Evolutionary conservation across 2,797 vertebrate genomes (phyloP).

Genomic region (Aulostomus chinensis): DNA sequence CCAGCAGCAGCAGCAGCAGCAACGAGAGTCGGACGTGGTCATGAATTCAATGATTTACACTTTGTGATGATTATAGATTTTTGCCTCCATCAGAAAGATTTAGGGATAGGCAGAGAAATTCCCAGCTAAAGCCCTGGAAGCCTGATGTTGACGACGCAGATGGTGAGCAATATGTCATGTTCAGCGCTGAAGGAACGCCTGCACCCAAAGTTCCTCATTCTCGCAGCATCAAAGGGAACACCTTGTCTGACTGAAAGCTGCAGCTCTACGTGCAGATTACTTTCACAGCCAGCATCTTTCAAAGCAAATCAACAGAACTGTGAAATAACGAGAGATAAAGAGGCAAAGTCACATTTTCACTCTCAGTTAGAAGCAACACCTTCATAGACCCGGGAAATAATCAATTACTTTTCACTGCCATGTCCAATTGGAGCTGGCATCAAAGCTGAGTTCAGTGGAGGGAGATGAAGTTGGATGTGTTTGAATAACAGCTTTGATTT

Average conservation of each 20-base stretch:
- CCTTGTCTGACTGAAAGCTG: slow-evolving; percentile 51
- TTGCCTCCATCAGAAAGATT: not conserved
- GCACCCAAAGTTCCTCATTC: slow-evolving; percentile 41
- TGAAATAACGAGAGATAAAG: slow-evolving; percentile 41
- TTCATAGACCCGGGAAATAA: slow-evolving; percentile 39
- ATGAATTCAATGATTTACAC: slow-evolving; percentile 2
- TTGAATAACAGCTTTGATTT: slow-evolving; percentile 43
- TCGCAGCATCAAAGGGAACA: slow-evolving; percentile 49
- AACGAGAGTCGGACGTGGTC: too few species aligned
- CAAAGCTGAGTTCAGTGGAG: slow-evolving; percentile 34
- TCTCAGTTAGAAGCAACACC: slow-evolving; percentile 10
- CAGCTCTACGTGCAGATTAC: slow-evolving; percentile 28
- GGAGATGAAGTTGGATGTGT: slow-evolving; percentile 17
- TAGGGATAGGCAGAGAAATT: not conserved
- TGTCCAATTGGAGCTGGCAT: slow-evolving; percentile 35
- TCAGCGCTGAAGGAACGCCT: slow-evolving; percentile 31
- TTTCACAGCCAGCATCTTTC: slow-evolving; percentile 36
- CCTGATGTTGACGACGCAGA: not conserved
- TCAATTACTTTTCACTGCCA: slow-evolving; percentile 40
- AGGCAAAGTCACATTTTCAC: slow-evolving; percentile 31
- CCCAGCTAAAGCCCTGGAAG: not conserved
- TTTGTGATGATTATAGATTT: too few species aligned
- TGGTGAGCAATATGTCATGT: slow-evolving; percentile 20
- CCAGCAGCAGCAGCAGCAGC: not conserved
- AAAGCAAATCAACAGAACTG: slow-evolving; percentile 40